These are phyloP conservation scores for Agrochola lota DNA, from an alignment of 2,888 invertebrate genomes.

Conservation along the genomic window DNA sequence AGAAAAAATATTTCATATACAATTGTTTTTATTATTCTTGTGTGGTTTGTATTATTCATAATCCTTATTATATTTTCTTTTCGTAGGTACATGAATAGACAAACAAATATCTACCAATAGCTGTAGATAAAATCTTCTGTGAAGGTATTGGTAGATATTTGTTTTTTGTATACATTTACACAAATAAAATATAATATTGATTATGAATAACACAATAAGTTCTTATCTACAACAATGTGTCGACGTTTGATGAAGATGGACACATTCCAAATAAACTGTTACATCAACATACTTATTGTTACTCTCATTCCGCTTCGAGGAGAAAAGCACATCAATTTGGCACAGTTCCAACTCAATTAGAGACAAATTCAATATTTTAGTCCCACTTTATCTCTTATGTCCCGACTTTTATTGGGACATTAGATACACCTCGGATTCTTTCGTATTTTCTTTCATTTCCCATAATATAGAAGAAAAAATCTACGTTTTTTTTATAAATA, in stretches of 20 bases:
- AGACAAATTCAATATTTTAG: constrained; percentile 44
- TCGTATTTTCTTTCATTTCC: neutral
- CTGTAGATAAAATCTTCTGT: too few species aligned
- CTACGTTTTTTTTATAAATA: neutral
- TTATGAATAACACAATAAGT: neutral
- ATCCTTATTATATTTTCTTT: constrained; percentile 18
- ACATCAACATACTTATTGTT: constrained; percentile 30
- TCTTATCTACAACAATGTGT: constrained; percentile 6
- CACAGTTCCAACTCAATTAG: constrained; percentile 51
- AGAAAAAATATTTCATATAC: neutral
- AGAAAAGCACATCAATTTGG: constrained; percentile 42
- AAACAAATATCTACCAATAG: neutral
- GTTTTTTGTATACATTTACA: too few species aligned
- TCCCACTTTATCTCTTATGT: constrained; percentile 34
- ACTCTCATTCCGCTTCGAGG: constrained; percentile 27
- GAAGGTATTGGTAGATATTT: too few species aligned
- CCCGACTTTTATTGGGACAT: constrained; percentile 19
- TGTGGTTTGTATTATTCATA: constrained; percentile 13
- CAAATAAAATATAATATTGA: too few species aligned
- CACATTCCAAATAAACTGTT: constrained; percentile 23
- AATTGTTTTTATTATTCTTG: constrained; percentile 13
- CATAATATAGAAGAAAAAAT: neutral
- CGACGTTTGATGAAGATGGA: neutral
- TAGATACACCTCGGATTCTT: constrained; percentile 1
- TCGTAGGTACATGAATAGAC: neutral